phyloP scores from a whole-genome alignment of 2,888 invertebrate genomes.

The Thysanoteuthis rhombus region DNA sequence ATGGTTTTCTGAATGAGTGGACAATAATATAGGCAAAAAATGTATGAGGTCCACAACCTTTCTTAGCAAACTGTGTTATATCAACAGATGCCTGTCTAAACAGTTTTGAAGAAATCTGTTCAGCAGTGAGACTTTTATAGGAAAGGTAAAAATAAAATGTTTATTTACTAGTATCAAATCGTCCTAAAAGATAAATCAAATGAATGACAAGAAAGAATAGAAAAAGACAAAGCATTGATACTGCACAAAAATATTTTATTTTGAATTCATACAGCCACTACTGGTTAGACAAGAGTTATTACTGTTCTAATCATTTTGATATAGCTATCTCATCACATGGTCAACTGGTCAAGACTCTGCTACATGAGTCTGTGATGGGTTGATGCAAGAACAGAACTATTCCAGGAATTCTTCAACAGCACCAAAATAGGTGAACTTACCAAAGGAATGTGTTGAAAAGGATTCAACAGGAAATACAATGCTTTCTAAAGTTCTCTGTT shows the following conservation, averaged over 20 bases:
- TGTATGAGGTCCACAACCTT: too few species aligned
- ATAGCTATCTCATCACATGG: background rate
- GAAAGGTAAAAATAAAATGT: too few species aligned
- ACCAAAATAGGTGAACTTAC: background rate
- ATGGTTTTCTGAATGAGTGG: too few species aligned
- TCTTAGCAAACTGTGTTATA: too few species aligned
- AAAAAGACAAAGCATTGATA: background rate
- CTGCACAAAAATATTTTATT: background rate
- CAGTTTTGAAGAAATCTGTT: too few species aligned
- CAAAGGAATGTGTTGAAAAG: background rate
- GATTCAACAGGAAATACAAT: background rate
- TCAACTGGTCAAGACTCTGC: background rate
- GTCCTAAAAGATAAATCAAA: background rate
- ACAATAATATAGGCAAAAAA: too few species aligned
- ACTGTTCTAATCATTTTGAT: background rate
- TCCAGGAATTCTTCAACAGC: background rate
- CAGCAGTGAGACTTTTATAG: background rate
- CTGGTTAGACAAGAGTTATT: constrained; percentile 12
- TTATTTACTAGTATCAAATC: background rate
- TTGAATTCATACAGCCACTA: constrained; percentile 12
- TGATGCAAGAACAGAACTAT: background rate
- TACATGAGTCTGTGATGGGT: background rate
- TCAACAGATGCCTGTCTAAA: too few species aligned
- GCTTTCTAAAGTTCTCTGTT: background rate
- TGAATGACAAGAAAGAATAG: background rate